Evolutionary conservation across 2,113 vertebrate species (phyloP).

Genomic region (Oncorhynchus mykiss): DNA sequence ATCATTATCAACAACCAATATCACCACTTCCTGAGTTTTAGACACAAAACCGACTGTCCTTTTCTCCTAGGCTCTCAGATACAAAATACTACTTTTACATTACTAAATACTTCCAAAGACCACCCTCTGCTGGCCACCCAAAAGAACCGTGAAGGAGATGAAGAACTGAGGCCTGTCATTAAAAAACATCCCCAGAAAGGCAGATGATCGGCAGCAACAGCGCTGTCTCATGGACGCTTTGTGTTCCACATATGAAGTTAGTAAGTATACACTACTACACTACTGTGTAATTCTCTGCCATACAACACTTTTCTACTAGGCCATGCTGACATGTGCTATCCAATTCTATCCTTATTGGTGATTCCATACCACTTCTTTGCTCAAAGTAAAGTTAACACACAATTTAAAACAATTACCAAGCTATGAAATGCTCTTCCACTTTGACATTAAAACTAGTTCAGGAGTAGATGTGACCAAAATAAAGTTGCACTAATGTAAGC

Average conservation of each 20-base stretch:
- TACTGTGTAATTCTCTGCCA: background rate
- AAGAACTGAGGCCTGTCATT: no score
- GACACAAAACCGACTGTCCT: background rate
- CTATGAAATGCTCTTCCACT: background rate
- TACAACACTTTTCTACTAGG: background rate
- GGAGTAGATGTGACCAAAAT: no score
- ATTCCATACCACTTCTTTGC: background rate
- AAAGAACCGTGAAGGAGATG: no score
- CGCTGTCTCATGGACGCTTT: no score
- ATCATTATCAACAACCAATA: background rate
- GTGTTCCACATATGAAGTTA: background rate
- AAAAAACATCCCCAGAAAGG: no score
- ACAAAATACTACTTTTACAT: background rate
- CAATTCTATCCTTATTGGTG: background rate
- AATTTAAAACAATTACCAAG: background rate
- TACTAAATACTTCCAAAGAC: no score
- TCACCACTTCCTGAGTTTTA: background rate
- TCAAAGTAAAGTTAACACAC: background rate
- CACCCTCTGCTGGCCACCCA: no score
- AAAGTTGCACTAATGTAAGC: no score
- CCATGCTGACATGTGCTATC: background rate
- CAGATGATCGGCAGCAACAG: no score
- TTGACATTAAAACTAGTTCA: background rate
- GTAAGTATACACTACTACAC: background rate
- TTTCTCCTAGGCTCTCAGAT: background rate